phyloP scores from a whole-genome alignment of 2,797 vertebrate genomes.

The Melopsittacus undulatus region DNA sequence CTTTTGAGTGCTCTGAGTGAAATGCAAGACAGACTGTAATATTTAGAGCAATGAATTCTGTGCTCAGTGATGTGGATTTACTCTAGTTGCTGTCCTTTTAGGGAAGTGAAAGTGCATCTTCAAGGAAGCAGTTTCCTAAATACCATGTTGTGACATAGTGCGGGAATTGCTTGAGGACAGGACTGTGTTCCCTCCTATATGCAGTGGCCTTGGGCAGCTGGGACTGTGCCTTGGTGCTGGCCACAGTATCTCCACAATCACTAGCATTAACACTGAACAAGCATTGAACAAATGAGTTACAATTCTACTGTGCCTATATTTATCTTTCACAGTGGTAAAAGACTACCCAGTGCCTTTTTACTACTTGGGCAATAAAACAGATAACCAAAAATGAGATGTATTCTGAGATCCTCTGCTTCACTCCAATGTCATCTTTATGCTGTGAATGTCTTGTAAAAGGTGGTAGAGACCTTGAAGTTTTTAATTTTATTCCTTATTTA shows the following conservation, averaged over 20 bases:
- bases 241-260: not conserved
- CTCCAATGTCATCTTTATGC: not conserved
- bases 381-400: not conserved
- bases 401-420: not conserved
- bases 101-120: not conserved
- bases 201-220: not conserved
- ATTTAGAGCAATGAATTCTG: not conserved
- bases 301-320: not conserved
- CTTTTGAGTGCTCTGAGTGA: not conserved
- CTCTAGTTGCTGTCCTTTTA: not conserved
- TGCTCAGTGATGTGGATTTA: not conserved
- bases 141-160: rapidly evolving
- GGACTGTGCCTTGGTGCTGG: not conserved
- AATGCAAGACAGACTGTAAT: not conserved
- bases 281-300: not conserved
- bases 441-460: not conserved
- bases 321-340: not conserved
- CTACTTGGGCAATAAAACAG: not conserved
- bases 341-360: not conserved
- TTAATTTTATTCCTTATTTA: not conserved
- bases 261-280: not conserved
- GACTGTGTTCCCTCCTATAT: rapidly evolving
- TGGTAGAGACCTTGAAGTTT: not conserved
- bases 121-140: not conserved
- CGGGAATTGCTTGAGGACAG: not conserved